These are phyloP conservation scores for Phyllopteryx taeniolatus DNA, from an alignment of 2,113 vertebrate species.

Conservation along the genomic window DNA sequence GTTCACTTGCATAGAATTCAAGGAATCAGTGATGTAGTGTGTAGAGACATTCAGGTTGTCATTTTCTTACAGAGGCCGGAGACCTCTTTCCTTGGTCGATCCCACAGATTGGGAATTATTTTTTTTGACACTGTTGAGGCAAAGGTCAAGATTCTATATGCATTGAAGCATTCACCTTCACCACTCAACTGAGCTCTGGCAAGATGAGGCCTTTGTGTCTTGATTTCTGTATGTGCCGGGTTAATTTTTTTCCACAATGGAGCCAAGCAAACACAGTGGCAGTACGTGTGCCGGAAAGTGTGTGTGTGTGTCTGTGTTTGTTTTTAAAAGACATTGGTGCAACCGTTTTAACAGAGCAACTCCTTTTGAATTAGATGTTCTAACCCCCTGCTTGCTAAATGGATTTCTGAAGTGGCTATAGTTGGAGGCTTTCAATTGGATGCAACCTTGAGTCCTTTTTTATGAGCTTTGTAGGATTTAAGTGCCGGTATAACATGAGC, in stretches of 20 bases:
- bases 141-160: conserved; percentile 65
- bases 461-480: conserved; percentile 80
- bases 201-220: conserved; percentile 72
- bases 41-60: conserved; percentile 50
- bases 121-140: conserved; percentile 47
- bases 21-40: conserved; percentile 17
- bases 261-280: conserved; percentile 58
- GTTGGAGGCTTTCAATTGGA: conserved; percentile 76
- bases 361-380: conserved; percentile 80
- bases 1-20: conserved; percentile 1
- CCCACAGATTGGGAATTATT: conserved; percentile 1
- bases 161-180: conserved; percentile 56
- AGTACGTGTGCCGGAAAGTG: conserved; percentile 44
- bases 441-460: conserved; percentile 75
- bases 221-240: conserved; percentile 48
- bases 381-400: conserved; percentile 69
- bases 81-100: conserved; percentile 37
- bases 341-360: conserved; percentile 72
- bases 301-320: conserved; percentile 33
- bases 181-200: conserved; percentile 66
- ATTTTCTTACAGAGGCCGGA: conserved; percentile 30
- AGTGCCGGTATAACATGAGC: conserved; percentile 79
- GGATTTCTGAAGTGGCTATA: conserved; percentile 73
- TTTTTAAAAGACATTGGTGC: conserved; percentile 68
- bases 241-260: conserved; percentile 71